Conservation (phyloP, 2,113 vertebrate genomes). For the Oreochromis niloticus region DNA sequence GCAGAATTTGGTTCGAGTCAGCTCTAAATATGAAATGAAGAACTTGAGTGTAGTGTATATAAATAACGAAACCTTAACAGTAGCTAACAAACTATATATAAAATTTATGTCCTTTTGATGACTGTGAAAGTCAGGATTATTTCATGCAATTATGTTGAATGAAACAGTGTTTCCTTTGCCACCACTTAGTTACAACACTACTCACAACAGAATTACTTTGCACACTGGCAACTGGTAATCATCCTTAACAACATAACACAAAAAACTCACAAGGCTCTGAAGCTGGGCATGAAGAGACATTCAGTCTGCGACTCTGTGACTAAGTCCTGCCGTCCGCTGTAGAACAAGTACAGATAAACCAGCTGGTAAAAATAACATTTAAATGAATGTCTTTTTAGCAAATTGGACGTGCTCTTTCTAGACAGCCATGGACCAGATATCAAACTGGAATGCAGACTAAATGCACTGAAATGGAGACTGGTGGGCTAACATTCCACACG, state of each 20-base stretch:
- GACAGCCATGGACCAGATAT: not conserved
- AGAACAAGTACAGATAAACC: not conserved
- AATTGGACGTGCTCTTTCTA: not conserved
- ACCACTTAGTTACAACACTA: not conserved
- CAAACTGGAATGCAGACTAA: not conserved
- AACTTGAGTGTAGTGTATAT: not conserved
- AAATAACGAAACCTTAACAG: not conserved
- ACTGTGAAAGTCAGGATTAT: not conserved
- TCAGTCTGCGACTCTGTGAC: slow-evolving; percentile 24
- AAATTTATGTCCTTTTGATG: not conserved
- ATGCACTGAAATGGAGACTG: slow-evolving; percentile 6
- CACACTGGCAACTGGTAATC: not conserved
- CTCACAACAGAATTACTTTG: not conserved
- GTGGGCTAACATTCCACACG: slow-evolving; percentile 15
- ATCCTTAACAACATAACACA: slow-evolving; percentile 16
- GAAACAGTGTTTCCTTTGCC: not conserved
- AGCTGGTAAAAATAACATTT: slow-evolving; percentile 9
- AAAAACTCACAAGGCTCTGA: not conserved
- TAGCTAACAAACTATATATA: not conserved
- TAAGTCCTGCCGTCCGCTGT: slow-evolving; percentile 17
- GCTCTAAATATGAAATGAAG: not conserved
- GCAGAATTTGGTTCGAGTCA: not conserved
- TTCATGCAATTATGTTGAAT: not conserved
- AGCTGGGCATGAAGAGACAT: not conserved
- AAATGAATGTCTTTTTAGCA: not conserved